Evolutionary conservation across 2,888 invertebrate species (phyloP).

Genomic region (Pammene aurita): DNA sequence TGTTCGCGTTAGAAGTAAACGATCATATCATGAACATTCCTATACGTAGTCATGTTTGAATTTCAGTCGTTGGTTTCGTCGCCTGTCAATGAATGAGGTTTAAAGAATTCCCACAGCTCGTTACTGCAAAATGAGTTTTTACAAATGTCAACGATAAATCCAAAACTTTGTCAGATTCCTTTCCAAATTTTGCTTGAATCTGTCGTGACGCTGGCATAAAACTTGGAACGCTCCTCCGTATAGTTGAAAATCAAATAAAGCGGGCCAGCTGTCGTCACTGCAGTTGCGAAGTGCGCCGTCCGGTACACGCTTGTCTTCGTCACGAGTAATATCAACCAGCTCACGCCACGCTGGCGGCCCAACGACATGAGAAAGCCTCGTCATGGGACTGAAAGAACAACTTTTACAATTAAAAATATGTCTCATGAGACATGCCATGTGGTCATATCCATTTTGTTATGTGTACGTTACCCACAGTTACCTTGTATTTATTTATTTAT

Average conservation of each 20-base stretch:
- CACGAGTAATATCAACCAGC: conserved; percentile 63
- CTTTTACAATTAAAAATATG: conserved; percentile 29
- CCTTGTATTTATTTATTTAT: too few relatives aligned
- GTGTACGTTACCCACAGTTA: too few relatives aligned
- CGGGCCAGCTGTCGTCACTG: conserved; percentile 69
- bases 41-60: too few relatives aligned
- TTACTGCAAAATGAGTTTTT: conserved; percentile 36
- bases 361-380: conserved; percentile 52
- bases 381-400: conserved; percentile 42
- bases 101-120: not conserved
- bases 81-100: not conserved
- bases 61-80: not conserved
- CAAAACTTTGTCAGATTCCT: conserved; percentile 56
- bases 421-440: conserved; percentile 19
- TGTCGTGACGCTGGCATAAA: conserved; percentile 60
- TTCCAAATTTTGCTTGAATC: conserved; percentile 54
- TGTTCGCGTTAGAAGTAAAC: too few relatives aligned
- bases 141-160: conserved; percentile 51
- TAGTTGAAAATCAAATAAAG: conserved; percentile 76
- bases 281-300: conserved; percentile 64
- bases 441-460: too few relatives aligned
- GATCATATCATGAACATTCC: too few relatives aligned
- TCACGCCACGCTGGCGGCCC: conserved; percentile 52
- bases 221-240: conserved; percentile 61
- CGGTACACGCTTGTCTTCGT: conserved; percentile 65